Base-by-base conservation (phyloP, 1,140 invertebrate genomes). In the Scylla paramamosain region DNA sequence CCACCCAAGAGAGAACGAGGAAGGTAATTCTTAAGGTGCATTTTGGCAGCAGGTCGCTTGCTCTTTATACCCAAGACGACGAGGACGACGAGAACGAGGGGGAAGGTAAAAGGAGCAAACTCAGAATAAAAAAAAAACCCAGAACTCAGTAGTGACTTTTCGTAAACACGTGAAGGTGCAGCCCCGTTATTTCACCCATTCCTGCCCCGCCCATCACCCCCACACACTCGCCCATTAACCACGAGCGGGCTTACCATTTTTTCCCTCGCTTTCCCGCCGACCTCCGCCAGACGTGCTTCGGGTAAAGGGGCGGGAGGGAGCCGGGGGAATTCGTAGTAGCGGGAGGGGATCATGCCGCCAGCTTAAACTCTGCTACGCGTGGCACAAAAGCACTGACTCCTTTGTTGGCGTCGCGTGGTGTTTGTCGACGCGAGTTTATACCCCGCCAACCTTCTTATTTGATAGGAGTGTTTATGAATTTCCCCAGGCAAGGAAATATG, bases 381-480 rank as follows among this genome's bases (percentile, higher is more conserved):
- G 29, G 28, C 90, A 91, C 90, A 67, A 91, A 91, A 91, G 59
- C 28, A 91, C 14, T 91, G 28, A 32, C 31, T 52, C 90, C 29
- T 91, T 91, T 91, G 90, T 91, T 91, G 90, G 28, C 59, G 52
- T 32, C 39, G 59, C 90, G n/a, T 28, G 90, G 90, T 91, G 90
- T 91, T 91, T 67, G 77, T 32, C 10, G 46, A n/a, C 25, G 28
- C 52, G 59, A 77, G 52, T 91, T 91, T 91, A 91, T 77, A 91
- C 90, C 77, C 89, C 20, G 48, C 20, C 89, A 91, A 12, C 10
- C 48, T n/a, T 59, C 90, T 91, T 91, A 91, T 91, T 91, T 91
- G 90, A 91, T 91, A 91, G 67, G 90, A 91, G 90, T 91, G 90
- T 91, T 91, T 91, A 91, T 91, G 90, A 91, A 91, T 91, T 91